Conservation (phyloP, 1,140 invertebrate species). For the Temnothorax curvispinosus region DNA sequence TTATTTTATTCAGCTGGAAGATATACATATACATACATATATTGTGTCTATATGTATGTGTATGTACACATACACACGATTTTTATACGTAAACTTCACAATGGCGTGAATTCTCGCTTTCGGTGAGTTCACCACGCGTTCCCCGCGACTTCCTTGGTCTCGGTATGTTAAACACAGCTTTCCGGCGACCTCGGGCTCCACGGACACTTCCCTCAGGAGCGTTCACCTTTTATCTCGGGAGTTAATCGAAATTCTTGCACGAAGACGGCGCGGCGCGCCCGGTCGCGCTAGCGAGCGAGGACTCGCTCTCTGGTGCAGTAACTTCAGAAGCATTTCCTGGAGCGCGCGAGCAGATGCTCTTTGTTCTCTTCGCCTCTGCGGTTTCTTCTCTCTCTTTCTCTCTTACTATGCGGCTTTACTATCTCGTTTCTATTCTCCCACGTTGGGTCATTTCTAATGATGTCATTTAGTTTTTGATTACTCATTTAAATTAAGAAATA, state of each 20-base stretch:
- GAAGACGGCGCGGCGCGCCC: conserved; percentile 67
- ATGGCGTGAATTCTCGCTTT: conserved; percentile 24
- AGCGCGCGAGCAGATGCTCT: conserved; percentile 60
- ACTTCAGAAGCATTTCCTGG: conserved; percentile 67
- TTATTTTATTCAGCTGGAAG: not conserved
- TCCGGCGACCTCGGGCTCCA: conserved; percentile 61
- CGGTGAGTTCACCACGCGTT: conserved; percentile 7
- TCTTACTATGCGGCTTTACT: not conserved
- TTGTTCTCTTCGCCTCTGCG: conserved; percentile 57
- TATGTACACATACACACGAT: not conserved
- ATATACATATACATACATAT: not conserved
- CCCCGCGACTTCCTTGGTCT: conserved; percentile 41
- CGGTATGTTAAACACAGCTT: conserved; percentile 63
- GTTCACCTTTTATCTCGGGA: conserved; percentile 77
- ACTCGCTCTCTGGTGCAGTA: conserved; percentile 12
- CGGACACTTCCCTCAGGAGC: conserved; percentile 72
- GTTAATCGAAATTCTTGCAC: conserved; percentile 80
- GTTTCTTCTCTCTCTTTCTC: conserved; percentile 39
- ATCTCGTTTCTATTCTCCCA: conserved; percentile 16
- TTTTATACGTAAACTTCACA: not conserved
- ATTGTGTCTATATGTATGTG: not conserved
- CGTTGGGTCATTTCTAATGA: not conserved
- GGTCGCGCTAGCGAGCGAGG: conserved; percentile 33
- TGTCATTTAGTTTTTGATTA: not conserved
- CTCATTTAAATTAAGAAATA: not conserved